Percentiles rank a stretch among this genome's conserved stretches.
Conservation (phyloP, 2,113 vertebrate species). For the Serinus canaria region DNA sequence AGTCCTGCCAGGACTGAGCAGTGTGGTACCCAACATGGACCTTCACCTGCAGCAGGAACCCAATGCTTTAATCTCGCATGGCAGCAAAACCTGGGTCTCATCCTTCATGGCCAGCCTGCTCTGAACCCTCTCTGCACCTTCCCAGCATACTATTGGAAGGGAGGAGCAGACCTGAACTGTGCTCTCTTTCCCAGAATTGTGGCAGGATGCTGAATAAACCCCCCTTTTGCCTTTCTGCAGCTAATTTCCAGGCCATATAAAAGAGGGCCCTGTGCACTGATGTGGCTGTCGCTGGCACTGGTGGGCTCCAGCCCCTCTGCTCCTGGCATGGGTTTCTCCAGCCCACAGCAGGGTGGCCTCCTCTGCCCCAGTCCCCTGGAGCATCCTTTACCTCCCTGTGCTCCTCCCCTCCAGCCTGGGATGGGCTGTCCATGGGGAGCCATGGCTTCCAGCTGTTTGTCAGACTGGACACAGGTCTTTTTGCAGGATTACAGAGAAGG, state of each 20-base stretch:
- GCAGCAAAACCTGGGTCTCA: neutral
- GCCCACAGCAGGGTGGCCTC: neutral
- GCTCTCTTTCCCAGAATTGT: neutral
- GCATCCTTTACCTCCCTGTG: neutral
- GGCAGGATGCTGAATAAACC: neutral
- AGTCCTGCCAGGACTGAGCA: neutral
- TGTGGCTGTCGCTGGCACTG: accelerated
- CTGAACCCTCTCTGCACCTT: neutral
- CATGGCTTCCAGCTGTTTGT: neutral
- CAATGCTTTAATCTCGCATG: neutral
- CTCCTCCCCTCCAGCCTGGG: neutral
- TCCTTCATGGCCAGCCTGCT: neutral
- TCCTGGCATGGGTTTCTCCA: neutral
- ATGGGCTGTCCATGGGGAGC: neutral
- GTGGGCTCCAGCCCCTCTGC: neutral
- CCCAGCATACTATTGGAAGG: neutral
- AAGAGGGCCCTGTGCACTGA: neutral
- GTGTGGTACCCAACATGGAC: neutral
- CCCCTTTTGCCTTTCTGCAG: neutral
- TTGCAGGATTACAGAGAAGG: neutral
- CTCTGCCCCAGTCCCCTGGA: neutral
- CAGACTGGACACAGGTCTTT: neutral
- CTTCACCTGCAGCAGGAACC: neutral
- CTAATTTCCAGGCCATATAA: neutral
- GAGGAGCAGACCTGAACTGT: neutral